Evolutionary conservation across 2,888 invertebrate species (phyloP), one percentile per base, ranked within the genome.

Genomic region (Dichetophora obliterata): DNA sequence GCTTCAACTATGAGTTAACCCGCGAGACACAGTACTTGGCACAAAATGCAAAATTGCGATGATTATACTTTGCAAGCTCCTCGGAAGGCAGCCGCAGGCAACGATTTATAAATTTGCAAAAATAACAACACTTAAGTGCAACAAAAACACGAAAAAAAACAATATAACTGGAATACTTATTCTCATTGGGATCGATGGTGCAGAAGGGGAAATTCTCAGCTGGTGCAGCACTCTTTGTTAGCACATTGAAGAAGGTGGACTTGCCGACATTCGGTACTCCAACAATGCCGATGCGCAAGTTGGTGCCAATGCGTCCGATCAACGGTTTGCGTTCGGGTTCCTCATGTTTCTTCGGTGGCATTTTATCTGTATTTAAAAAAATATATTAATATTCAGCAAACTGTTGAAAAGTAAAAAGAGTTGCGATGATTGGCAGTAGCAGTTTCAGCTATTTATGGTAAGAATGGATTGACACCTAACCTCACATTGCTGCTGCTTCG

Each of bases 141-240:
- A 8, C 22, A 65, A 16, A 19, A 24, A 43, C 34, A 16, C 34
- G 11, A 37, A 22, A 24, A 16, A 63, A 11, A 37, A 22, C 24
- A 66, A 61, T 63, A 50, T 63, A 61, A 73, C 27, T 72, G 59
- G 83, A 81, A 93, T 94, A 97, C 97, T 97, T 96, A 98, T 97
- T 98, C 93, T 99, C 99, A 96, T 99, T 99, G 68, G 99, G 99
- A 91, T 99, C 98, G 89, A 99, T 99, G 90, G 99, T 99, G 91
- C 99, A 99, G 92, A 99, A 99, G 0, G 99, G 99, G 88, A 99
- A 99, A 89, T 99, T 99, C 89, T 99, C 99, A 72, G 99, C 99
- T 75, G 98, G 95, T 6, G 97, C 99, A 86, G 96, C 95, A 88
- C 98, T 98, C 90, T 99, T 98, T 43, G 99, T 99, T 81, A 99